Evolutionary conservation across 2,113 vertebrate genomes (phyloP).

Genomic region (Paracanthobrama guichenoti): DNA sequence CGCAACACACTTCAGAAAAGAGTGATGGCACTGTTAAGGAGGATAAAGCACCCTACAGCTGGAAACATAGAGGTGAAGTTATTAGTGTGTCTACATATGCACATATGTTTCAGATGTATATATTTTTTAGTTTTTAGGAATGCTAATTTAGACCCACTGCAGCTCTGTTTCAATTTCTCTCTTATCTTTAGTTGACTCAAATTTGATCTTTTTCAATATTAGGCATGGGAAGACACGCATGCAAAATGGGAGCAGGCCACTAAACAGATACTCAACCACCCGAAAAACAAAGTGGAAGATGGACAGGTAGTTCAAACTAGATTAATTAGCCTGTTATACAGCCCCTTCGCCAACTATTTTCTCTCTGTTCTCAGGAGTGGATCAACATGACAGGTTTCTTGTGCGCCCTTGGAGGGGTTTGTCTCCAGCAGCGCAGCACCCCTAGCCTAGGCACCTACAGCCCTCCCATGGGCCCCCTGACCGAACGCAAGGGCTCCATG

Average conservation of each 20-base stretch:
- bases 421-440: conserved; percentile 89
- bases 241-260: conserved; percentile 95
- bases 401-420: conserved; percentile 93
- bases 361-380: conserved; percentile 86
- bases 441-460: conserved; percentile 90
- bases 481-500: conserved; percentile 94
- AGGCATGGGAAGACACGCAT: conserved; percentile 98
- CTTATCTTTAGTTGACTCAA: neutral
- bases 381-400: conserved; percentile 99
- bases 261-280: conserved; percentile 93
- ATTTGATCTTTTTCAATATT: conserved; percentile 47
- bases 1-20: conserved; percentile 94
- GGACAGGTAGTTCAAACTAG: conserved; percentile 83
- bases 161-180: neutral
- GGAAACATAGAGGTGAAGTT: conserved; percentile 91
- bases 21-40: conserved; percentile 92
- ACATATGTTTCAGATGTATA: neutral
- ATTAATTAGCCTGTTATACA: neutral
- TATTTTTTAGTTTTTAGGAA: neutral
- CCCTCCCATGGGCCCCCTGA: conserved; percentile 93
- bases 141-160: neutral
- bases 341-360: neutral
- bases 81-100: neutral
- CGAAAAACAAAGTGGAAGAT: conserved; percentile 97
- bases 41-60: conserved; percentile 92